Percentiles rank a stretch among this genome's conserved stretches.
phyloP scores from a whole-genome alignment of 2,888 invertebrate genomes.

The Dynastes grantii region DNA sequence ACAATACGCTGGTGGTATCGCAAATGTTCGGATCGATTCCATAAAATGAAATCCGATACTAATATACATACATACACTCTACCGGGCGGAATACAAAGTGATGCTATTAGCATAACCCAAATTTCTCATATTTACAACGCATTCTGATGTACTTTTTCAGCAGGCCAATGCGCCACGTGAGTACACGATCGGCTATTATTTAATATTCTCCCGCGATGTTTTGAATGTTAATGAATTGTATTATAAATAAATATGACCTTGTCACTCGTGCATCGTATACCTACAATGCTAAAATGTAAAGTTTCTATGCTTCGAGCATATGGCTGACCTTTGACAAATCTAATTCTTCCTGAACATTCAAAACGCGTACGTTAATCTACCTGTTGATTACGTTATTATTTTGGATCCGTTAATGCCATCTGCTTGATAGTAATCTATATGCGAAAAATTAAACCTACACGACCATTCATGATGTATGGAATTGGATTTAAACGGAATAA shows the following conservation, averaged over 20 bases:
- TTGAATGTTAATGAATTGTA: slow-evolving; percentile 36
- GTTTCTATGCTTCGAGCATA: slow-evolving; percentile 4
- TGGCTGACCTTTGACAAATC: slow-evolving; percentile 27
- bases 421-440: neutral
- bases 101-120: slow-evolving; percentile 1
- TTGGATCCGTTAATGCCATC: neutral
- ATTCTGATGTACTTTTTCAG: neutral
- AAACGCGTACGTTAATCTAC: neutral
- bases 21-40: neutral
- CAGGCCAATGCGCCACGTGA: neutral
- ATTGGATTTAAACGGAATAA: too few species aligned
- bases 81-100: neutral
- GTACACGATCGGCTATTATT: slow-evolving; percentile 21
- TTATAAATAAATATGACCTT: slow-evolving; percentile 36
- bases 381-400: neutral
- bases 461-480: too few species aligned
- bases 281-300: slow-evolving; percentile 17
- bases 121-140: neutral
- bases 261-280: neutral
- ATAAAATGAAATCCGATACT: neutral
- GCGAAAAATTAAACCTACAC: too few species aligned
- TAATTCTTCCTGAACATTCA: slow-evolving; percentile 35
- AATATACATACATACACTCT: neutral
- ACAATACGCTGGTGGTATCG: neutral
- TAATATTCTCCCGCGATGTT: slow-evolving; percentile 22